Base-by-base conservation (phyloP, 2,113 vertebrate species). In the Apteryx mantelli region DNA sequence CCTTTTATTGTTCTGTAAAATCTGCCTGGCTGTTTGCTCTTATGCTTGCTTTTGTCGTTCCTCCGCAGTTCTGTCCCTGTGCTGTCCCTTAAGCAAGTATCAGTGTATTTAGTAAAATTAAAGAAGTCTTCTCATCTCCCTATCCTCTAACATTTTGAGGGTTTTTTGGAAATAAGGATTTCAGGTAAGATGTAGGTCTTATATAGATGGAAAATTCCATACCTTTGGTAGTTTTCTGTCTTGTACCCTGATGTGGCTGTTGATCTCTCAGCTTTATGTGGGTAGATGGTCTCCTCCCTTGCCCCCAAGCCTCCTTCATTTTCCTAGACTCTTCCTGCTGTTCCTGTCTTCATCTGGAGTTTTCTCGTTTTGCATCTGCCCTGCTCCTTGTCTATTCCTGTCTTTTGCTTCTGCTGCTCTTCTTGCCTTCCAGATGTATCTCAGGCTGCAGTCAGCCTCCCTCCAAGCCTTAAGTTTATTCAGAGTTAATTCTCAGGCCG, bases 21-120 rank as follows among this genome's bases (percentile, higher is more conserved):
- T 16, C 44, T 16, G 11, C 0, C 0, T 36, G 40, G 25, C 40
- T 0, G 0, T 48, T 78, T 28, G 53, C 50, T 74, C 8, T 36
- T 40, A 26, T 9, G 42, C 88, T 77, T n/a, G 63, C 79, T 56
- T 48, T 61, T 34, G 64, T 75, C 34, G 5, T 52, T 66, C 19
- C 30, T 83, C 18, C 2, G 0, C 60, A 63, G 6, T 5, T 2
- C 28, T 38, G 48, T 68, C n/a, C 50, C 34, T 20, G 18, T 6
- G 21, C 70, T 71, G 52, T 42, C 21, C 38, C 30, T 56, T n/a
- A 52, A 69, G n/a, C 20, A n/a, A 42, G 3, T 48, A 48, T 21
- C 42, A 7, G 22, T 26, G 16, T 17, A 8, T 15, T 42, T 40
- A 20, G 3, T 46, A 3, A 46, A 70, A 65, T 32, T 6, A 14